Base-by-base conservation (phyloP, 2,888 invertebrate species). In the Pyrochroa serraticornis region DNA sequence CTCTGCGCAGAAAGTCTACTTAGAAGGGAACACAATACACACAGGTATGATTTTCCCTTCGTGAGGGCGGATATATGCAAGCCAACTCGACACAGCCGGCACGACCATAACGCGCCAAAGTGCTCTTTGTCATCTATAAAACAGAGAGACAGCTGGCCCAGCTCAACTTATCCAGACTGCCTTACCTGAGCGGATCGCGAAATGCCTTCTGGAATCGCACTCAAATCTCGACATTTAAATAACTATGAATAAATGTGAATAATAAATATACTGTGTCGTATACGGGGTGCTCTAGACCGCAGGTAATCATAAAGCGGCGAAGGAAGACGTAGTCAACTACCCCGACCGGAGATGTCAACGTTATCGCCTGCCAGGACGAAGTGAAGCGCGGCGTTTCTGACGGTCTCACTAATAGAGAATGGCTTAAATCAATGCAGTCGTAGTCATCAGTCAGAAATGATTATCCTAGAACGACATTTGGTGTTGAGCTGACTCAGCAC, bases 41-140 rank as follows among this genome's bases (percentile, higher is more conserved):
- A 63, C 59, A 61, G 59, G 60, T 61, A 61, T 59, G 58, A 61
- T 63, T 63, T 58, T 56, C 51, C 34, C 46, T 61, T 53, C 42
- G 58, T 37, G 55, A 47, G 62, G 56, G 63, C 51, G 65, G 67
- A 67, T 64, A 65, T 71, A 70, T 70, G 68, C 68, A 72, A 67
- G 66, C 63, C 67, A 64, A 62, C 60, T 61, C 62, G 64, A 64
- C 68, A 67, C 75, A 73, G 74, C 71, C 74, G 72, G 74, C 67
- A 65, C 65, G 66, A 71, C 70, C 69, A 72, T 75, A 74, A 74
- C 72, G 65, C 69, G 70, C 67, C 68, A 68, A 74, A 74, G 71
- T 72, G 73, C 73, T 74, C 73, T 74, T 75, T 74, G 74, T 73
- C 75, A 73, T 74, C 74, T 74, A 75, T 75, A 75, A 75, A 75